phyloP scores from a whole-genome alignment of 1,140 invertebrate genomes.

The Cotesia glomerata region DNA sequence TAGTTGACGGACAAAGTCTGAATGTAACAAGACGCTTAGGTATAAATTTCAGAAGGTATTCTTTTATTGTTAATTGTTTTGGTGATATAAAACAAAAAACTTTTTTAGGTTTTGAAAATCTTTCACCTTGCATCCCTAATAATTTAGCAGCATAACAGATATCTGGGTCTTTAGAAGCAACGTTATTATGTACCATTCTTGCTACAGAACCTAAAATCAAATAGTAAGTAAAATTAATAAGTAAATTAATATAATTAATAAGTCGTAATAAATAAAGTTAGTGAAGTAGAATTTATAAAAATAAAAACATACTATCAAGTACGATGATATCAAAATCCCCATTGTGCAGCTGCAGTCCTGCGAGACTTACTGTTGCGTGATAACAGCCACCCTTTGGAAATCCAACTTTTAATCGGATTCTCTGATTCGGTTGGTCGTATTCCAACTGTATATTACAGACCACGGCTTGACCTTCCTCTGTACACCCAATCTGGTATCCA shows the following conservation, averaged over 20 bases:
- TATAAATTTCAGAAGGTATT: constrained; percentile 90
- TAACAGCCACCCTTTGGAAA: constrained; percentile 79
- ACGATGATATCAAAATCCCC: constrained; percentile 93
- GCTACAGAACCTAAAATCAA: constrained; percentile 67
- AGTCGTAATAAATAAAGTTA: background rate
- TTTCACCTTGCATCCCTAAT: constrained; percentile 73
- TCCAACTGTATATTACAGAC: constrained; percentile 68
- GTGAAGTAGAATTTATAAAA: constrained; percentile 2
- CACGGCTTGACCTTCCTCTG: constrained; percentile 62
- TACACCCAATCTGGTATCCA: constrained; percentile 60
- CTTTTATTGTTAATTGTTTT: constrained; percentile 90
- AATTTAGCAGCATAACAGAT: constrained; percentile 87
- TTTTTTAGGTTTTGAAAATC: constrained; percentile 78
- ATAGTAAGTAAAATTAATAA: constrained; percentile 10
- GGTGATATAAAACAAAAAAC: constrained; percentile 87
- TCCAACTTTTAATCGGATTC: constrained; percentile 71
- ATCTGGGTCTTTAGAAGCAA: constrained; percentile 82
- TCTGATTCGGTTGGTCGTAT: constrained; percentile 70
- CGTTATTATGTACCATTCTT: constrained; percentile 84
- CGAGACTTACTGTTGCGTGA: constrained; percentile 81
- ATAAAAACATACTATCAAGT: constrained; percentile 75
- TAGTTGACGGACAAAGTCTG: constrained; percentile 89
- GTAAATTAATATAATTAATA: background rate
- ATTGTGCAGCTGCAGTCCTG: constrained; percentile 80
- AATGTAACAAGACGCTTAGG: constrained; percentile 91